These are phyloP conservation scores for Epinephelus malabaricus DNA, from an alignment of 2,797 vertebrate genomes.

Conservation along the genomic window DNA sequence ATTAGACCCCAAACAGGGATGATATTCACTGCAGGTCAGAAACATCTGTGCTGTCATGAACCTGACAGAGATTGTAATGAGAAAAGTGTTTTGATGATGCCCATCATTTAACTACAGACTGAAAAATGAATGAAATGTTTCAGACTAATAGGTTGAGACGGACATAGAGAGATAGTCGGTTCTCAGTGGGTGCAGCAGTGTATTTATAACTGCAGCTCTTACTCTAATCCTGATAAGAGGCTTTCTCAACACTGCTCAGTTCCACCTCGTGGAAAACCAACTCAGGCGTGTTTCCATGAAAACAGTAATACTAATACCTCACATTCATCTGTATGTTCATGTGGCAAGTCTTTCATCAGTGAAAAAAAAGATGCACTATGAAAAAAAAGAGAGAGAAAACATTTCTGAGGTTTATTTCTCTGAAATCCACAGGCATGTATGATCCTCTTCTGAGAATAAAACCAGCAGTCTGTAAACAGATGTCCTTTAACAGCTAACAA, in stretches of 20 bases:
- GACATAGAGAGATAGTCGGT: slow-evolving; percentile 8
- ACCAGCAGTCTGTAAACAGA: slow-evolving; percentile 25
- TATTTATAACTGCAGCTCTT: slow-evolving; percentile 74
- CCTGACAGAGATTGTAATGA: neutral
- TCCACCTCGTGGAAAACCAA: slow-evolving; percentile 60
- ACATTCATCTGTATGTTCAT: slow-evolving; percentile 41
- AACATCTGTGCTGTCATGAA: neutral
- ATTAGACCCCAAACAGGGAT: neutral
- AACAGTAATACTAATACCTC: slow-evolving; percentile 44
- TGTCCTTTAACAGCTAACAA: slow-evolving; percentile 16
- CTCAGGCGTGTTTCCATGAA: slow-evolving; percentile 64
- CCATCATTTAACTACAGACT: neutral
- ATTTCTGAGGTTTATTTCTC: slow-evolving; percentile 36
- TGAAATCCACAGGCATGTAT: slow-evolving; percentile 37
- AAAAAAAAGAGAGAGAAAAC: neutral
- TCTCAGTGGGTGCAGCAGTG: slow-evolving; percentile 55
- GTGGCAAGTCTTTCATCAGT: slow-evolving; percentile 31
- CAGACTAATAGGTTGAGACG: neutral
- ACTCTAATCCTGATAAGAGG: slow-evolving; percentile 82
- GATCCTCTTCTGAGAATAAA: slow-evolving; percentile 46
- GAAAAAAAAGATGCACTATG: slow-evolving; percentile 5
- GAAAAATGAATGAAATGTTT: slow-evolving; percentile 17
- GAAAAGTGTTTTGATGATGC: neutral
- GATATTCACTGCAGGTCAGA: neutral
- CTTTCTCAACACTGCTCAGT: slow-evolving; percentile 75